Evolutionary conservation across 2,797 vertebrate genomes (phyloP), one percentile per base, ranked within the genome.

Genomic region (Mallotus villosus): DNA sequence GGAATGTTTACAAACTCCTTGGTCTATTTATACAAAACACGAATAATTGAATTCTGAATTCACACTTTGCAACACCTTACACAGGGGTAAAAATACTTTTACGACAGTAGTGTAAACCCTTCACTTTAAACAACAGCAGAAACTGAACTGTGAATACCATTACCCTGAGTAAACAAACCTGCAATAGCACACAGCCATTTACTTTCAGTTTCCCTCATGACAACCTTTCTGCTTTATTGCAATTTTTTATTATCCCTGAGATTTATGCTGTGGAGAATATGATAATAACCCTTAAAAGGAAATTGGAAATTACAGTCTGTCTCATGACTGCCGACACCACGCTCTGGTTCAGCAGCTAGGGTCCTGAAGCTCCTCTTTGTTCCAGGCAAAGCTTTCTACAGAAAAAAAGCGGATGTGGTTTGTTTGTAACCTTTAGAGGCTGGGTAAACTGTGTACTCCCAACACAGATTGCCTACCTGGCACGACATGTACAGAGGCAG

Each of bases 371-470:
- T 64, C 73, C 70, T 76, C 79, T 91, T 83, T 91, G 83, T 88
- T 89, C 84, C 87, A 79, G 91, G 84, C 85, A 84, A 81, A 79
- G 77, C 81, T 84, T 85, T 85, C 87, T 88, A 82, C 87, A 85
- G 90, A 89, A 80, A 84, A 29, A 57, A 53, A 58, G 5, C 89
- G 91, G 92, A 92, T 91, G 91, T 90, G 89, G 90, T 91, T 83
- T 90, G 88, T 88, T 88, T 90, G 73, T 87, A 84, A 85, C 83
- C 80, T 91, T 65, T 82, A 76, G 76, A 82, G 82, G 78, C 79
- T 74, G 83, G 84, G 86, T 84, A 88, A 89, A 84, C 16, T 77
- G 65, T 85, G 78, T 80, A 21, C 75, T 84, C 68, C 77, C 79
- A 67, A 78, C 81, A 67, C 74, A 32, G 59, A 82, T 75, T 82